phyloP scores from a whole-genome alignment of 2,113 vertebrate genomes.

The Mesembrinibis cayennensis region DNA sequence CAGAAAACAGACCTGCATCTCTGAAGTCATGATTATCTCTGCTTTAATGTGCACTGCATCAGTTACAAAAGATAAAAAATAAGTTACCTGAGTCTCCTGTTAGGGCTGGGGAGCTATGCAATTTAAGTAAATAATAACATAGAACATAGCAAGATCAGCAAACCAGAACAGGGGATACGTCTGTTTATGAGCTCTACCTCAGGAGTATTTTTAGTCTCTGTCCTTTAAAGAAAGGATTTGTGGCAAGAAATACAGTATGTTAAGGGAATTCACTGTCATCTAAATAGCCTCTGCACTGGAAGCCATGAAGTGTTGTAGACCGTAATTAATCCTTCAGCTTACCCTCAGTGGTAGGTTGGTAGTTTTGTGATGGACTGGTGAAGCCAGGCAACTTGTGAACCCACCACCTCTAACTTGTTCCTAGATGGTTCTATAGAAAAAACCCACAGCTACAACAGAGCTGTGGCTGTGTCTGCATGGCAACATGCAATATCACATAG shows the following conservation, averaged over 20 bases:
- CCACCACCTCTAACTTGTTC: not conserved
- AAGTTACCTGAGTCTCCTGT: not conserved
- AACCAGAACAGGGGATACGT: not conserved
- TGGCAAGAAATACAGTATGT: not conserved
- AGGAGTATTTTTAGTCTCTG: not conserved
- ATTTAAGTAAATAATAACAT: not conserved
- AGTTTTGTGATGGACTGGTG: not conserved
- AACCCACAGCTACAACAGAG: not conserved
- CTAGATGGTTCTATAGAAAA: not conserved
- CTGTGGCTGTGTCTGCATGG: not conserved
- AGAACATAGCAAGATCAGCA: not conserved
- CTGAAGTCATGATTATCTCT: not conserved
- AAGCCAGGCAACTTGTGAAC: not conserved
- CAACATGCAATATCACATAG: not conserved
- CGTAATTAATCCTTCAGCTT: not conserved
- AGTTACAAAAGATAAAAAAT: not conserved
- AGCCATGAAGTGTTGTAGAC: not conserved
- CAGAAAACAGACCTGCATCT: constrained; percentile 9
- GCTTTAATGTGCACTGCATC: not conserved
- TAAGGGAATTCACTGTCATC: not conserved
- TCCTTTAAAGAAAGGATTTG: not conserved
- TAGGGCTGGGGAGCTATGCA: not conserved
- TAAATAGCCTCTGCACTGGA: not conserved
- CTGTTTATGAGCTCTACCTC: not conserved
- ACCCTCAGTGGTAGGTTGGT: no score